Conservation (phyloP, 2,888 invertebrate genomes). For the Synanthedon andrenaeformis region DNA sequence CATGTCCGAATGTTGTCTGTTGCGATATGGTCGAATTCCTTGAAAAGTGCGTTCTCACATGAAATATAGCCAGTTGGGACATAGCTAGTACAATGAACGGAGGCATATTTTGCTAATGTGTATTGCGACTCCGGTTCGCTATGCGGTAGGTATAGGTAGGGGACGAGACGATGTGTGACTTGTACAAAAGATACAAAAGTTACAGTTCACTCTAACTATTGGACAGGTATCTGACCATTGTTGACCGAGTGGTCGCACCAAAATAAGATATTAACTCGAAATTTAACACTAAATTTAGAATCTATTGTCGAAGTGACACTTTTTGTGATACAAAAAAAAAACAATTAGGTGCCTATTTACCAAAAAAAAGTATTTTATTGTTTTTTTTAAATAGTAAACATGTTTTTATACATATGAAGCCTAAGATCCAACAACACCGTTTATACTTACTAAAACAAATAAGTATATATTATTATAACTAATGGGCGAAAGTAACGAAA, state of each 20-base stretch:
- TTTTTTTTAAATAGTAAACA: too few relatives aligned
- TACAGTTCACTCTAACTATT: slow-evolving; percentile 16
- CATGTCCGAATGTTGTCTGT: slow-evolving; percentile 59
- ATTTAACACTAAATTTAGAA: slow-evolving; percentile 4
- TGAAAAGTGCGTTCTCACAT: slow-evolving; percentile 46
- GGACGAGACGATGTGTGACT: slow-evolving; percentile 40
- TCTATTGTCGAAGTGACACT: neutral
- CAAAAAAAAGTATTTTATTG: too few relatives aligned
- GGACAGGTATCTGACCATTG: slow-evolving; percentile 9
- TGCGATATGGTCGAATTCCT: slow-evolving; percentile 49
- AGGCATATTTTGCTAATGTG: slow-evolving; percentile 33
- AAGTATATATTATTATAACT: too few relatives aligned
- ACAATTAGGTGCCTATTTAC: neutral
- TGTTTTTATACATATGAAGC: too few relatives aligned
- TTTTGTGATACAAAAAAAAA: neutral
- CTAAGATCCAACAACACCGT: too few relatives aligned
- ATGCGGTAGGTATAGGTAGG: slow-evolving; percentile 47
- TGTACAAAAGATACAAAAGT: slow-evolving; percentile 23
- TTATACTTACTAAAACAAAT: too few relatives aligned
- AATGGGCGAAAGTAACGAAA: too few relatives aligned
- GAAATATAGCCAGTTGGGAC: slow-evolving; percentile 46
- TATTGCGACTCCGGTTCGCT: slow-evolving; percentile 20
- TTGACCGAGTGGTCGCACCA: slow-evolving; percentile 17
- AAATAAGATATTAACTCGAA: slow-evolving; percentile 34
- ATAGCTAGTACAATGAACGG: slow-evolving; percentile 30